These are phyloP conservation scores for Spermophilus dauricus DNA, from an alignment of 2,113 vertebrate species.

Conservation along the genomic window DNA sequence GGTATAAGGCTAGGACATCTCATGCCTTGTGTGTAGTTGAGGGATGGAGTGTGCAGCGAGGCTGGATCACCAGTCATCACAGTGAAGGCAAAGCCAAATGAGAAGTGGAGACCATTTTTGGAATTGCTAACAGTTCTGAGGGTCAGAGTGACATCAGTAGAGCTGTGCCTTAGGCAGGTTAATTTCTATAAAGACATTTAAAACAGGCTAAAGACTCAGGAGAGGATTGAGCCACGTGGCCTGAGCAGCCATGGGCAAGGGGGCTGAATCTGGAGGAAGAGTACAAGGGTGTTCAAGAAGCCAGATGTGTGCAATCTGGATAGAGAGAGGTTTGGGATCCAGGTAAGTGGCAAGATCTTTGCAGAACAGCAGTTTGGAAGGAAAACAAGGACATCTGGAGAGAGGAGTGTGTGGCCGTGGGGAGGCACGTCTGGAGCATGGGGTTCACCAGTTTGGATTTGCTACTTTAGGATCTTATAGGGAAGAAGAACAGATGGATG, in stretches of 20 bases:
- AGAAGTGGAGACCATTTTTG: not conserved
- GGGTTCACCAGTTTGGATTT: not conserved
- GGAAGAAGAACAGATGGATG: not conserved
- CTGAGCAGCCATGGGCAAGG: not conserved
- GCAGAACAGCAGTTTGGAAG: not conserved
- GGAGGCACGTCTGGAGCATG: not conserved
- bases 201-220: not conserved
- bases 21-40: not conserved
- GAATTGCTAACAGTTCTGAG: not conserved
- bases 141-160: not conserved
- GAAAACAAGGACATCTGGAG: not conserved
- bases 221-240: not conserved
- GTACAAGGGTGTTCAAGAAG: not conserved
- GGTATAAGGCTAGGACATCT: not conserved
- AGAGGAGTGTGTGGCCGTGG: not conserved
- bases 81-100: not conserved
- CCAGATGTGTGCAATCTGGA: not conserved
- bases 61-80: not conserved
- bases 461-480: not conserved
- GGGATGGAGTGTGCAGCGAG: not conserved
- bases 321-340: not conserved
- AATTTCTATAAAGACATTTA: slow-evolving; percentile 6
- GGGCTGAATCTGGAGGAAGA: not conserved
- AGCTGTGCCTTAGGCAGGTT: not conserved
- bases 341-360: not conserved